Percentiles rank a stretch among this genome's conserved stretches.
Conservation (phyloP, 2,797 vertebrate species). For the Cryptoprocta ferox region DNA sequence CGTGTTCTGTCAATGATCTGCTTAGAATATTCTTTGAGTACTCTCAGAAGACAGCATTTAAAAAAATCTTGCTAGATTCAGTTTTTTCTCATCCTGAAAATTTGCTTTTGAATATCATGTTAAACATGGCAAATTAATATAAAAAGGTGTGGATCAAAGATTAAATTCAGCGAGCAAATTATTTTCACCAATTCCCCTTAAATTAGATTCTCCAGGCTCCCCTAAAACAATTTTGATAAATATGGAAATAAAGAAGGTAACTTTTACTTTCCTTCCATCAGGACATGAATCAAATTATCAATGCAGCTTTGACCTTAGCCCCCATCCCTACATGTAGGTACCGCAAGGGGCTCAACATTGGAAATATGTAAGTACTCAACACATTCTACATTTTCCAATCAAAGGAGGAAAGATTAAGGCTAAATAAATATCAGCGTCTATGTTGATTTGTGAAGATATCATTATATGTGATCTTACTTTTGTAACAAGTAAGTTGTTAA, state of each 20-base stretch:
- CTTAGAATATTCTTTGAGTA: slow-evolving; percentile 50
- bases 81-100: not conserved
- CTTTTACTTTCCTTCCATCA: slow-evolving; percentile 18
- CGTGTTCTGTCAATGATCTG: slow-evolving; percentile 64
- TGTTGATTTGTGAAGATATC: slow-evolving; percentile 26
- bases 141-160: slow-evolving; percentile 48
- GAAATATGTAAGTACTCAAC: not conserved
- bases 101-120: slow-evolving; percentile 50
- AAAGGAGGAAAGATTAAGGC: slow-evolving; percentile 43
- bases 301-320: slow-evolving; percentile 35
- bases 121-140: slow-evolving; percentile 32
- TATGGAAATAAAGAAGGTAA: slow-evolving; percentile 32
- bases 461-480: slow-evolving; percentile 20
- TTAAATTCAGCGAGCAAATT: slow-evolving; percentile 19
- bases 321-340: not conserved
- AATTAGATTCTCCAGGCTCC: not conserved
- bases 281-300: slow-evolving; percentile 23
- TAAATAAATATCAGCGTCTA: not conserved
- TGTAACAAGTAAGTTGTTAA: slow-evolving; percentile 1
- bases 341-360: not conserved
- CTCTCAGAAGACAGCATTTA: slow-evolving; percentile 47
- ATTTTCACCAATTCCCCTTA: slow-evolving; percentile 17
- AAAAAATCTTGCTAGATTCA: slow-evolving; percentile 16
- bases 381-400: not conserved
- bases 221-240: slow-evolving; percentile 42